Percentiles rank a stretch among this genome's conserved stretches.
These are phyloP conservation scores for Eunapius fragilis DNA, from an alignment of 37 sponge, comb jelly and placozoan genomes.

Conservation along the genomic window DNA sequence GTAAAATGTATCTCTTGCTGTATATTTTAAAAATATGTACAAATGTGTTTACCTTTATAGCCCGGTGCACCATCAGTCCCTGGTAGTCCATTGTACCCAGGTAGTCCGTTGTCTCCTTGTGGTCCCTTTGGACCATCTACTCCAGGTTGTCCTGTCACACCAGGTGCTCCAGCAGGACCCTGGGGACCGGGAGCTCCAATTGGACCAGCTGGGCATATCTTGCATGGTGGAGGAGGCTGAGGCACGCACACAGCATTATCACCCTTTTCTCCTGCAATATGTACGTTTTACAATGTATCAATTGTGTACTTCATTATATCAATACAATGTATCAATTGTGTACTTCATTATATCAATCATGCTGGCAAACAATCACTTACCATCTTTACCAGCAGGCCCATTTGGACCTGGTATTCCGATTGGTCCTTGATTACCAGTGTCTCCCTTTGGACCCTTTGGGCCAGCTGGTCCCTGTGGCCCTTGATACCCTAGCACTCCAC, in stretches of 20 bases:
- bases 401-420: slow-evolving; percentile 15
- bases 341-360: not conserved
- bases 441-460: slow-evolving; percentile 45
- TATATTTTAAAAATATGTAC: no score
- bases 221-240: slow-evolving; percentile 29
- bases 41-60: not conserved
- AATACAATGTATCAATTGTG: not conserved
- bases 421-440: slow-evolving; percentile 30
- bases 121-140: slow-evolving; percentile 46
- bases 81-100: not conserved
- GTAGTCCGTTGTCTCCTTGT: slow-evolving; percentile 25
- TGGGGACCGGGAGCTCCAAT: slow-evolving; percentile 61
- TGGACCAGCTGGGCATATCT: slow-evolving; percentile 53
- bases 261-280: slow-evolving; percentile 27
- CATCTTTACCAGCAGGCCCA: slow-evolving; percentile 7
- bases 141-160: not conserved
- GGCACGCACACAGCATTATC: slow-evolving; percentile 22
- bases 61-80: slow-evolving; percentile 42
- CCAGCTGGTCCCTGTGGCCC: no score
- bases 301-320: not conserved
- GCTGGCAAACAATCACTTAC: no score
- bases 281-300: no score
- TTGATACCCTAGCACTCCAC: no score
- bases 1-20: not conserved
- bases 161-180: not conserved